Base-by-base conservation (phyloP, 1,140 invertebrate genomes). In the Helicoverpa zea region DNA sequence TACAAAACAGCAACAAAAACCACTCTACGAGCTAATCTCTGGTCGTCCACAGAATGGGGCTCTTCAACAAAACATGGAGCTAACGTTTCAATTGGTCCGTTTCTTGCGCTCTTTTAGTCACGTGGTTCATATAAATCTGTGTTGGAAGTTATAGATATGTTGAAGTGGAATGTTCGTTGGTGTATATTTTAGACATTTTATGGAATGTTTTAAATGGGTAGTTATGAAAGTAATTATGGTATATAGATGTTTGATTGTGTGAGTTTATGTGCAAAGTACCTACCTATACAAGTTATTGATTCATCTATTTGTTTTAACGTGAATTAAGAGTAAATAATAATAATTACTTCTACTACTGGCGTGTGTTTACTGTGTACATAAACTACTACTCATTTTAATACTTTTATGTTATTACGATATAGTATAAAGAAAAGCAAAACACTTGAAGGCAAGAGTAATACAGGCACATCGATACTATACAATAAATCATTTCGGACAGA, bases 401-500 rank as follows among this genome's bases (percentile, higher is more conserved):
- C n/a, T n/a, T n/a, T n/a, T n/a, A n/a, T n/a, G n/a, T n/a, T n/a
- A n/a, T n/a, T 35, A 35, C 4, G 2, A 35, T 35, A 2, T 35
- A 35, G 30, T 4, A 2, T 2, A 35, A 35, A 3, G 9, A 43
- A 43, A 43, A 43, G 18, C 1, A 61, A 61, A 35, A 63, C 14
- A 29, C 23, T 54, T 14, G 5, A 54, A 16, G n/a, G 0, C 9
- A 18, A 59, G 58, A 66, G n/a, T 11, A 12, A 16, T 18, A 70
- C 16, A 52, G 54, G 54, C n/a, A 72, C 2, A 13, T n/a, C 68
- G 49, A 72, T 72, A n/a, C 13, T 14, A 29, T 16, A 18, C 11
- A 3, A 72, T 54, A 72, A 72, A 72, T 72, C 49, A 72, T 72
- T 13, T 30, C 49, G 23, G 14, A 52, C 18, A 72, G 61, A 70